These are phyloP conservation scores for Holothuria glaberrima DNA, from an alignment of 35 echinoderm and acorn worm genomes.

Conservation along the genomic window DNA sequence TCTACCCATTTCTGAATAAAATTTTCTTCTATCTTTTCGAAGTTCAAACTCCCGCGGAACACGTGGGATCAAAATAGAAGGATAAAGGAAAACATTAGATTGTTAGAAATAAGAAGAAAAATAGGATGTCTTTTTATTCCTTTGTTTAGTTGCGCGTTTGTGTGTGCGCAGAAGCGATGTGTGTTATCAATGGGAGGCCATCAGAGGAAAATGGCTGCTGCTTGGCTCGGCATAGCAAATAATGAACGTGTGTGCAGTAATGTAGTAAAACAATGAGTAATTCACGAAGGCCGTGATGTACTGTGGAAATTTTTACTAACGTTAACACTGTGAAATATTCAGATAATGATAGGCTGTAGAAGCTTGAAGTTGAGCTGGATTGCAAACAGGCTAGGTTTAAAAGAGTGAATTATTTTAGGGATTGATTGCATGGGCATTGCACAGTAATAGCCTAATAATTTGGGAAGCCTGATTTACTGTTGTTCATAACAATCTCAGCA, in stretches of 20 bases:
- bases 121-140: constrained; percentile 71
- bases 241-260: constrained; percentile 40
- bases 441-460: too few species aligned
- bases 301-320: background rate
- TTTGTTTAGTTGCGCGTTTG: constrained; percentile 71
- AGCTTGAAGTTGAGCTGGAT: too few species aligned
- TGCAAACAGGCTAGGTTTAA: too few species aligned
- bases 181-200: constrained; percentile 65
- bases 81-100: constrained; percentile 70
- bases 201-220: constrained; percentile 60
- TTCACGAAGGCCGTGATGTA: constrained; percentile 25
- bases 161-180: constrained; percentile 68
- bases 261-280: constrained; percentile 49
- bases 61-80: constrained; percentile 70
- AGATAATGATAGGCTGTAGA: too few species aligned
- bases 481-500: too few species aligned
- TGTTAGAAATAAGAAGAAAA: constrained; percentile 70
- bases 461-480: too few species aligned
- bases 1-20: constrained; percentile 40
- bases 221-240: constrained; percentile 30
- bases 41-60: constrained; percentile 66
- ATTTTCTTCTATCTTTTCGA: constrained; percentile 52
- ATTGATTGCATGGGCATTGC: too few species aligned
- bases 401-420: too few species aligned
- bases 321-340: too few species aligned